Evolutionary conservation across 2,888 invertebrate genomes (phyloP), one percentile per base, ranked within the genome.

Genomic region (Myathropa florea): DNA sequence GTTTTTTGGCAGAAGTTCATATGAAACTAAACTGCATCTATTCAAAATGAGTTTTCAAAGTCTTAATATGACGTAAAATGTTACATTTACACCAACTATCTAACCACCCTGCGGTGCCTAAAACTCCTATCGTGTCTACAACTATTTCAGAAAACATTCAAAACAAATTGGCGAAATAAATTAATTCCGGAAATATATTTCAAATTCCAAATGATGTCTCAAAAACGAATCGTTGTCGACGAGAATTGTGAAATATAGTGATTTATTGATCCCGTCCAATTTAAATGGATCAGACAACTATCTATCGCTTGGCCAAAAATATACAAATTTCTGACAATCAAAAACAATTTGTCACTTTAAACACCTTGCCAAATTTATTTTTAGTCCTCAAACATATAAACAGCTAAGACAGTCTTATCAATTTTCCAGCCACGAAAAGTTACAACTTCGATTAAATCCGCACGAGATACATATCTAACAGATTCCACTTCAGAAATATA

Each of bases 101-200:
- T n/a, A n/a, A n/a, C n/a, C n/a, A n/a, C n/a, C n/a, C n/a, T n/a
- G n/a, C n/a, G n/a, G n/a, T n/a, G n/a, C n/a, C n/a, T n/a, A n/a
- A 6, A 33, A 12, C 33, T 33, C 10, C 7, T 2, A 12, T n/a
- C n/a, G n/a, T n/a, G n/a, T 33, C 33, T 9, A 3, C 6, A n/a
- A n/a, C 46, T 46, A 18, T 60, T 39, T 18, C n/a, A n/a, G 59
- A 70, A 60, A 70, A 39, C 18, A 68, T 55, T 53, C 36, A 12
- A 9, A 26, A n/a, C 6, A 24, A 23, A 21, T 70, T 24, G 10
- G 18, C 24, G 4, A 2, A 36, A 23, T 14, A 63, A 36, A 63
- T 46, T 46, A n/a, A 18, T 7, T 46, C 46, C 46, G 46, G 46
- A 46, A 46, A 46, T 46, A 46, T 46, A 46, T 46, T 46, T 46